These are phyloP conservation scores for Habrosyne pyritoides DNA, from an alignment of 2,888 invertebrate genomes.

Conservation along the genomic window DNA sequence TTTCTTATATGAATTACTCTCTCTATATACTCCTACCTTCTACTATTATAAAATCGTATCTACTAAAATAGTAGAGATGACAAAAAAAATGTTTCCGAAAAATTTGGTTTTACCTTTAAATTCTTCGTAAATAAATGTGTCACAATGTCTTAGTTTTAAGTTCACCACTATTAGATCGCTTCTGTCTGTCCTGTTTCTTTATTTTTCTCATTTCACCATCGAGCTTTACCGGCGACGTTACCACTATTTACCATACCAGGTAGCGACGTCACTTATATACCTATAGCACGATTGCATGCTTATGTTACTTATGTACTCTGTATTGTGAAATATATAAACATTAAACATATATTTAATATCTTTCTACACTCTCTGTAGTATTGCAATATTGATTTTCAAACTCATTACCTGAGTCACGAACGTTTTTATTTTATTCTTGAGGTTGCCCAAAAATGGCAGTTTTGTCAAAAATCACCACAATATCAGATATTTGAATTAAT, in stretches of 20 bases:
- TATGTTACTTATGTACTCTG: too few relatives aligned
- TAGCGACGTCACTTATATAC: slow-evolving; percentile 6
- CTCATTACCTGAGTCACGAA: too few relatives aligned
- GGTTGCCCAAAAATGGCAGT: too few relatives aligned
- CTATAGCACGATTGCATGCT: slow-evolving; percentile 41
- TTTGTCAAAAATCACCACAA: too few relatives aligned
- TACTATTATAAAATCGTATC: neutral
- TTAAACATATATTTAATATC: neutral
- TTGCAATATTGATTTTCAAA: neutral
- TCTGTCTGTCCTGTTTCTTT: slow-evolving; percentile 62
- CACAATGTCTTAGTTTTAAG: slow-evolving; percentile 24
- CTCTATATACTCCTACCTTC: neutral
- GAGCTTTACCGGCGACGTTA: neutral
- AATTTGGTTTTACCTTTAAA: neutral
- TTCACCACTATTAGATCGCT: slow-evolving; percentile 51
- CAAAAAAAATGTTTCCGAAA: neutral
- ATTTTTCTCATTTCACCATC: slow-evolving; percentile 20
- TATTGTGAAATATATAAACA: slow-evolving; percentile 11
- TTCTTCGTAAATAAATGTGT: slow-evolving; percentile 21
- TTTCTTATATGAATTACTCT: too few relatives aligned
- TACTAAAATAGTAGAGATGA: too few relatives aligned
- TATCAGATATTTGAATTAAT: too few relatives aligned
- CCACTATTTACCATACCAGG: neutral
- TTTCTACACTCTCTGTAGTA: neutral
- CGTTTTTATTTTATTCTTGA: neutral